Conservation (phyloP, 23 tunicate species). For the Oikopleura dioica region DNA sequence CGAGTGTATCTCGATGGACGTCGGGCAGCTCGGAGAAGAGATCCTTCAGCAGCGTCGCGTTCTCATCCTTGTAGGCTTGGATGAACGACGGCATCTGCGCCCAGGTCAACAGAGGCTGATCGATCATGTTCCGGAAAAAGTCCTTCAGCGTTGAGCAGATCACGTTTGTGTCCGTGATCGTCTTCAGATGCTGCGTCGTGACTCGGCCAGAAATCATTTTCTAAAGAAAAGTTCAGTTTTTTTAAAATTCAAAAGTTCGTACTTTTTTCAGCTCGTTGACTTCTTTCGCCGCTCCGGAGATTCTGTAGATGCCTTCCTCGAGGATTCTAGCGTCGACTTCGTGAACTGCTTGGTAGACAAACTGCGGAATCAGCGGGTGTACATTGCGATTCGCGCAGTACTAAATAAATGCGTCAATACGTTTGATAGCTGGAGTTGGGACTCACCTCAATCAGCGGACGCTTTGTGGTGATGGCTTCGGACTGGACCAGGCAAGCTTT, state of each 20-base stretch:
- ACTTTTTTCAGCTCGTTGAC: neutral
- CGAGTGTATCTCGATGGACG: neutral
- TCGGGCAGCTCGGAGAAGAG: neutral
- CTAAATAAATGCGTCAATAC: neutral
- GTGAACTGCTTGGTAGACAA: neutral
- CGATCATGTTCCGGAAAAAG: conserved; percentile 4
- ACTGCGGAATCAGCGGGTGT: neutral
- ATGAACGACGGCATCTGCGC: neutral
- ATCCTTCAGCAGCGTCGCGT: neutral
- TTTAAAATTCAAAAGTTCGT: too few relatives aligned
- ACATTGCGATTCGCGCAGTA: neutral
- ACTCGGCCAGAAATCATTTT: neutral
- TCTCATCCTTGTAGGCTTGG: neutral
- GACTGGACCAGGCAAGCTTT: neutral
- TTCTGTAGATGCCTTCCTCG: conserved; percentile 3
- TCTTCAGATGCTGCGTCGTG: neutral
- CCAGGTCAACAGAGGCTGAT: neutral
- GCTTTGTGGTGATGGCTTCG: neutral
- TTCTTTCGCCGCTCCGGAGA: neutral
- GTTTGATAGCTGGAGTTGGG: too few relatives aligned
- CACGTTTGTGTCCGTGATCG: neutral
- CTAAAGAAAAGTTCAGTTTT: too few relatives aligned
- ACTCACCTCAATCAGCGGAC: neutral
- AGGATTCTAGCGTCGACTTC: neutral
- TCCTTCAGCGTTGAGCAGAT: neutral